phyloP scores from a whole-genome alignment of 2,888 invertebrate genomes.

The Anorthoa munda region DNA sequence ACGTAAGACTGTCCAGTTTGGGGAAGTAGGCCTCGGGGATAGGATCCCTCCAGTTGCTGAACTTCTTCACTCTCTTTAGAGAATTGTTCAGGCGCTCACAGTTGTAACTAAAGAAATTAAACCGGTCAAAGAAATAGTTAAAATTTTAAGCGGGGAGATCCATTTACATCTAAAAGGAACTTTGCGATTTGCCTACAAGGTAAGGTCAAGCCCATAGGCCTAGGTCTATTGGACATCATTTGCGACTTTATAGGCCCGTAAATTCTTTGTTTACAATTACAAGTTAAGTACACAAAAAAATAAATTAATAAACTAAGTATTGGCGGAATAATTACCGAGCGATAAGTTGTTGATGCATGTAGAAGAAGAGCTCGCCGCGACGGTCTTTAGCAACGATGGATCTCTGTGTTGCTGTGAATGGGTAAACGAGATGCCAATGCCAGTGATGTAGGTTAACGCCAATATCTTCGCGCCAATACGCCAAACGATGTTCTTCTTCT shows the following conservation, averaged over 20 bases:
- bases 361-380: constrained; percentile 95
- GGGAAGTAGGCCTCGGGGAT: constrained; percentile 96
- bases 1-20: constrained; percentile 94
- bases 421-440: constrained; percentile 96
- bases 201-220: no score
- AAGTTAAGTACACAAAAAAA: no score
- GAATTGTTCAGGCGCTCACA: constrained; percentile 94
- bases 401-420: constrained; percentile 90
- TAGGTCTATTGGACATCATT: no score
- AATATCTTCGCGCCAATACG: constrained; percentile 96
- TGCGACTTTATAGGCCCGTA: no score
- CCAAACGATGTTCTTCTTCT: constrained; percentile 95
- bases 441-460: constrained; percentile 96
- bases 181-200: no score
- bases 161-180: no score
- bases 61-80: constrained; percentile 92
- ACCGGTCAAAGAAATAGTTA: background rate
- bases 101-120: constrained; percentile 91
- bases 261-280: no score
- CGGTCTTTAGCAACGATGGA: constrained; percentile 94
- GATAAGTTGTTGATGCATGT: constrained; percentile 93
- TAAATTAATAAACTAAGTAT: background rate
- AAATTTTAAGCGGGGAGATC: no score
- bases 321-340: constrained; percentile 78
- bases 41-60: constrained; percentile 93